Conservation (phyloP, 2,797 vertebrate genomes). For the Sebastes baramenuke region DNA sequence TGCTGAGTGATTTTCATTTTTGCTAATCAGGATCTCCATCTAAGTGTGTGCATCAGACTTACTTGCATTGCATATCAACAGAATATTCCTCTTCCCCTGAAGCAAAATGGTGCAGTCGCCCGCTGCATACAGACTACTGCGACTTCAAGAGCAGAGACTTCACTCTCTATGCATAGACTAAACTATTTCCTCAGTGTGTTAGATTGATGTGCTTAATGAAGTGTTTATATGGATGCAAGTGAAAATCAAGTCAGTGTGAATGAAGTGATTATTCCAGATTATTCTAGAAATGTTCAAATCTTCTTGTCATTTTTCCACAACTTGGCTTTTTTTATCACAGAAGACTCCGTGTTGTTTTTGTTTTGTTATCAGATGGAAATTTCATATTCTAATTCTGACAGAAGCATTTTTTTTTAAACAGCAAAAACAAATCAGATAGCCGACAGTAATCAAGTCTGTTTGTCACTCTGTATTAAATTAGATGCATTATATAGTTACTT, state of each 20-base stretch:
- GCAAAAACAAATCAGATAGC: neutral
- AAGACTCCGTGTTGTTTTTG: neutral
- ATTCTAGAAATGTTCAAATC: neutral
- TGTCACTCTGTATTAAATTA: neutral
- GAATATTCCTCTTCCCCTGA: conserved; percentile 9
- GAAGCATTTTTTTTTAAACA: neutral
- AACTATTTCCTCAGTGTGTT: neutral
- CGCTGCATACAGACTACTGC: conserved; percentile 11
- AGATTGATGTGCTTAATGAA: conserved; percentile 5
- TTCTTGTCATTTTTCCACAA: neutral
- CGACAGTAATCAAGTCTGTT: neutral
- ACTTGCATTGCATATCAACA: conserved; percentile 32
- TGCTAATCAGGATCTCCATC: conserved; percentile 44
- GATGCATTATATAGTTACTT: neutral
- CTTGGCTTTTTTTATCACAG: neutral
- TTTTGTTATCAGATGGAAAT: neutral
- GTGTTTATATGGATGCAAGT: neutral
- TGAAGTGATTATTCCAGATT: neutral
- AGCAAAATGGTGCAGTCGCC: neutral
- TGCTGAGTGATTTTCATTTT: conserved; percentile 56
- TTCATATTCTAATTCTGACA: neutral
- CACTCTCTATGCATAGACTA: neutral
- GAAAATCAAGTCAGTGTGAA: conserved; percentile 5
- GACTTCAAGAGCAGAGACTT: neutral
- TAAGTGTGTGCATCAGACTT: conserved; percentile 22